Evolutionary conservation across 2,797 vertebrate genomes (phyloP), one percentile per base, ranked within the genome.

Genomic region (Enteromius anoplus): DNA sequence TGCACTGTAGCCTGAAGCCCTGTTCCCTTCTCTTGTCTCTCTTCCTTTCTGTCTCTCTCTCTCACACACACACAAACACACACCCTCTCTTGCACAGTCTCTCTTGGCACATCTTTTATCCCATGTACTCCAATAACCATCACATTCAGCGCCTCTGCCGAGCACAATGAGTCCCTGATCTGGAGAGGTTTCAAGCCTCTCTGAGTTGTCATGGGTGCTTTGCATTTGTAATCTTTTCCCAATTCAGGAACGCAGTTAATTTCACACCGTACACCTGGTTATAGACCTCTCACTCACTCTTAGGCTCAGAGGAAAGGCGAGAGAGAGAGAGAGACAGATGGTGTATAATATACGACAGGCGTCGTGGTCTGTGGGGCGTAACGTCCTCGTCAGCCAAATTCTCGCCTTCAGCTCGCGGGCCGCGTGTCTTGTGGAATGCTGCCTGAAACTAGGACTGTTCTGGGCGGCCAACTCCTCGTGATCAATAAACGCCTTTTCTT

Each of bases 301-400:
- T 55, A 4, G 73, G 29, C 75, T 81, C 73, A 37, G 70, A 73
- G 75, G 66, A 62, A 64, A 45, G 65, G 26, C 10, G 58, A 40
- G 77, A 65, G 86, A 83, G 85, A 83, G 85, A 88, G 91, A 84
- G 85, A 88, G 91, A 91, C 93, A 94, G 94, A 94, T 95, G 93
- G 93, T 89, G 89, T 84, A 83, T 88, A 90, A 91, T 91, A 87
- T 87, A 87, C 82, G 92, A 92, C 93, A 93, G 92, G 91, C 90
- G 88, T 89, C 75, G 83, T 80, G 85, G 90, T 91, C 92, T 89
- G 88, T 87, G 73, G 92, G 91, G 92, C 89, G 91, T 91, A 89
- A 82, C 85, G 87, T 92, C 89, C 90, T 89, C 88, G 85, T 91
- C 91, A 85, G 87, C 90, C 91, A 92, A 87, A 85, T 84, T 82